These are phyloP conservation scores for Glaucomys volans DNA, from an alignment of 2,113 vertebrate species.

Conservation along the genomic window DNA sequence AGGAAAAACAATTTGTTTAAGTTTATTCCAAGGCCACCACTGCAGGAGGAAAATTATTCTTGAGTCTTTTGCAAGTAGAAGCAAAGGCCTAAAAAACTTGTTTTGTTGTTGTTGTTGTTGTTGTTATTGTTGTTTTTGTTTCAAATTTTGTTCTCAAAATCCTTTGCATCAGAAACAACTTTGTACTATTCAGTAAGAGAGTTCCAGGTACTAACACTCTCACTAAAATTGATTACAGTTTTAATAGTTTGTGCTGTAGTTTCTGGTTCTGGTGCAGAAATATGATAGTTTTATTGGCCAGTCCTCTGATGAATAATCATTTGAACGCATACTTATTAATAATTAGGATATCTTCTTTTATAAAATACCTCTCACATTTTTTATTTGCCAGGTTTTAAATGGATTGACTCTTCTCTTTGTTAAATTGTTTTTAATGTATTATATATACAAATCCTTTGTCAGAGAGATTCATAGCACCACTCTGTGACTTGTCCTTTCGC, in stretches of 20 bases:
- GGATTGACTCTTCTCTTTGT: background rate
- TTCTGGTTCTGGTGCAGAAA: background rate
- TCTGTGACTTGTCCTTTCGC: background rate
- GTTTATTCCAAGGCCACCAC: background rate
- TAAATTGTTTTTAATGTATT: background rate
- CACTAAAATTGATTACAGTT: background rate
- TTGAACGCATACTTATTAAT: background rate
- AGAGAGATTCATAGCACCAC: background rate
- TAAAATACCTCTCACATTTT: background rate
- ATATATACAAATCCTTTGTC: background rate
- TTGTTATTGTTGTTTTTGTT: background rate
- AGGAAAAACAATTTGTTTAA: background rate
- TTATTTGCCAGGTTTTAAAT: background rate
- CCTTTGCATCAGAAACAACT: background rate
- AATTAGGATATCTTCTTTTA: background rate
- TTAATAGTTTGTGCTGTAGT: background rate
- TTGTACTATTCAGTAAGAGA: background rate
- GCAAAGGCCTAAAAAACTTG: background rate
- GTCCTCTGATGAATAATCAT: background rate
- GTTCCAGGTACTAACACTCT: background rate
- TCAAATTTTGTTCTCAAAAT: background rate
- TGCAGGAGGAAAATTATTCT: background rate
- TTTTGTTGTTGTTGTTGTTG: background rate
- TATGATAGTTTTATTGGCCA: background rate
- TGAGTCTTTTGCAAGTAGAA: background rate